These are phyloP conservation scores for Nemurella pictetii DNA, from an alignment of 2,888 invertebrate genomes.

Conservation along the genomic window DNA sequence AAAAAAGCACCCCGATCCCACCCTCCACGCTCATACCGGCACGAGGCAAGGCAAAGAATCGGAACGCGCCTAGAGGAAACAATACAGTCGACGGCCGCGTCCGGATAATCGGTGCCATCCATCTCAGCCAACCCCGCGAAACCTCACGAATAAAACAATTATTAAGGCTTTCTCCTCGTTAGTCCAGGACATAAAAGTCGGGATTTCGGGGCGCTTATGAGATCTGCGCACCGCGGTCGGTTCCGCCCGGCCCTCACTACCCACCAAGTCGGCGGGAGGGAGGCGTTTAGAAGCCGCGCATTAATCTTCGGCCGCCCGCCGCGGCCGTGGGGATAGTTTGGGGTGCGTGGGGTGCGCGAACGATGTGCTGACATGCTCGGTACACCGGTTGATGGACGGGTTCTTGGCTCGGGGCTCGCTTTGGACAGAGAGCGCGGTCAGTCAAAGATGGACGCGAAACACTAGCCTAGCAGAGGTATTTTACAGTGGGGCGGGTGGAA, in stretches of 20 bases:
- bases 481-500: background rate
- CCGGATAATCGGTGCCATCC: background rate
- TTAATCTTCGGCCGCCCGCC: constrained; percentile 6
- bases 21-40: background rate
- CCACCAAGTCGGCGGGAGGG: background rate
- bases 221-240: background rate
- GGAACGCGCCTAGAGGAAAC: background rate
- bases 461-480: background rate
- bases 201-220: constrained; percentile 18
- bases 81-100: background rate
- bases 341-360: background rate
- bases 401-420: background rate
- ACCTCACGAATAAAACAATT: constrained; percentile 24
- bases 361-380: constrained; percentile 12
- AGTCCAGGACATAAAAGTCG: constrained; percentile 1
- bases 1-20: background rate
- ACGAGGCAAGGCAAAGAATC: background rate
- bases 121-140: background rate
- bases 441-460: background rate
- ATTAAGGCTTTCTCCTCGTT: constrained; percentile 27
- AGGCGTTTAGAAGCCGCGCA: background rate
- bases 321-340: constrained; percentile 3
- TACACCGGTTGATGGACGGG: background rate
- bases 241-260: background rate
- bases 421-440: background rate